phyloP scores from a whole-genome alignment of 2,888 invertebrate species.

The Leptogaster cylindrica region DNA sequence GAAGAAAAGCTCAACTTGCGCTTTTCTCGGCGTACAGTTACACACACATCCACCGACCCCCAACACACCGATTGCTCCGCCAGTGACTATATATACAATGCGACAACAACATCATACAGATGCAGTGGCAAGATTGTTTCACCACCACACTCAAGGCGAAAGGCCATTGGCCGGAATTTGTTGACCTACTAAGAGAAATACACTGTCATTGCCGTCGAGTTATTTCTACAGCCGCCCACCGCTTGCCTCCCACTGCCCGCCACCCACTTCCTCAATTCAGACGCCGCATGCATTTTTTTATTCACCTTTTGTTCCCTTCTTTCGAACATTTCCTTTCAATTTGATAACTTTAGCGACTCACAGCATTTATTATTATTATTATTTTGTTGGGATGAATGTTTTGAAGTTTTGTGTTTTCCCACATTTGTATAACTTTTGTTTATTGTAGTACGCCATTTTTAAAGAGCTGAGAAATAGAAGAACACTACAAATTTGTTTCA shows the following conservation, averaged over 20 bases:
- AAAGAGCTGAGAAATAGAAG: slow-evolving; percentile 17
- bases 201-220: slow-evolving; percentile 61
- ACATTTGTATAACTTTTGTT: too few species aligned
- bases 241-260: neutral
- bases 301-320: slow-evolving; percentile 7
- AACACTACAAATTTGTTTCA: slow-evolving; percentile 2
- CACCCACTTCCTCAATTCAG: neutral
- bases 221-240: slow-evolving; percentile 44
- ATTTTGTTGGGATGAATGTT: neutral
- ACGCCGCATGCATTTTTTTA: neutral
- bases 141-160: slow-evolving; percentile 61
- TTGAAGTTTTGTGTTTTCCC: too few species aligned
- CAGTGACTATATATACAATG: slow-evolving; percentile 3
- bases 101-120: too few species aligned
- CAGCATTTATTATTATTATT: neutral
- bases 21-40: neutral
- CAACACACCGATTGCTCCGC: neutral
- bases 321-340: neutral
- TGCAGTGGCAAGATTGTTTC: neutral
- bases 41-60: neutral
- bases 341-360: slow-evolving; percentile 23
- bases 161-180: slow-evolving; percentile 64
- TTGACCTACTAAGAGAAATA: slow-evolving; percentile 61
- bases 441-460: neutral
- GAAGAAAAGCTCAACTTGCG: slow-evolving; percentile 19